Evolutionary conservation across 2,797 vertebrate species (phyloP), one percentile per base, ranked within the genome.

Genomic region (Eulemur albifrons): DNA sequence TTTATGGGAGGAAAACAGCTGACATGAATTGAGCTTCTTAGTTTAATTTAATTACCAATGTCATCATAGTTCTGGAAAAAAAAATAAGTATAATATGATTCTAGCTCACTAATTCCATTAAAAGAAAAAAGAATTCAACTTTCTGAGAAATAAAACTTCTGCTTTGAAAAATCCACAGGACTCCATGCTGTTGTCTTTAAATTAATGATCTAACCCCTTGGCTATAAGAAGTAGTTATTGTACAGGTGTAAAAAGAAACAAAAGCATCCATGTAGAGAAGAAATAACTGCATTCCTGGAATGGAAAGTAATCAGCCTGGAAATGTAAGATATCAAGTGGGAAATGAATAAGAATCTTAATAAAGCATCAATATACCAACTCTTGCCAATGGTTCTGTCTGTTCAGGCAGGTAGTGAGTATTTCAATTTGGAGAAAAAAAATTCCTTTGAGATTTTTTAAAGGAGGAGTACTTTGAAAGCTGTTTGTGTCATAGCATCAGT

Each of bases 291-390:
- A 43, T 93, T 48, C 40, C 38, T 65, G 35, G n/a, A 84, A 79
- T 30, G 43, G 38, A 93, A 93, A 92, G 52, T 75, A 88, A 95
- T 88, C 86, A 84, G 65, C 48, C 23, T 93, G 65, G 61, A 91
- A 93, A 85, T 40, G 38, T 82, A 76, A 96, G 83, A 88, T 80
- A 90, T 50, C 0, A 4, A 90, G 73, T 45, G 30, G 23, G 77
- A 90, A 96, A 94, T 94, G 67, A 90, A 97, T 84, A 25, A 88
- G 73, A 90, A 88, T 85, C 54, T 90, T 88, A 94, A 75, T 50
- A 97, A 90, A 90, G 27, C 73, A 95, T 84, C 72, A 45, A 23
- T 67, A 93, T n/a, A 79, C 6, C 32, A 88, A 75, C 72, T 88
- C 50, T 52, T 90, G 45, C 65, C 91, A 88, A 14, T 63, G 65